Evolutionary conservation across 1,140 invertebrate species (phyloP).

Genomic region (Eubasilissa regina): DNA sequence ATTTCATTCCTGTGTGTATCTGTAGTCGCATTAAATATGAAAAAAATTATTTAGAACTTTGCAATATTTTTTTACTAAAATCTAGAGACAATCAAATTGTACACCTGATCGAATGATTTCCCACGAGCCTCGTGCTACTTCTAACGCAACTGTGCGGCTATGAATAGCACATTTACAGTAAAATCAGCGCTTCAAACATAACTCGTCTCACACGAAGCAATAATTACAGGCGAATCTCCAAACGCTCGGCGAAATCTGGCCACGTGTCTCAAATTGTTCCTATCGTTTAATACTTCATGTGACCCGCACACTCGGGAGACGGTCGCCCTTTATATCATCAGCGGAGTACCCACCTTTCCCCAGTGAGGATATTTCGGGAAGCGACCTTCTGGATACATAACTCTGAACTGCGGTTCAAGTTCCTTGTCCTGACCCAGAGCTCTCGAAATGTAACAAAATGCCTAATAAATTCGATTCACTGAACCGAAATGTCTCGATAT

Average conservation of each 20-base stretch:
- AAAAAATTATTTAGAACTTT: too few relatives aligned
- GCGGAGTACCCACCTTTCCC: constrained; percentile 2
- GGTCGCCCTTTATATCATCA: constrained; percentile 12
- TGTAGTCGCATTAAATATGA: too few relatives aligned
- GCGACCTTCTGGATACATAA: constrained; percentile 25
- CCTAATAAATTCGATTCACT: too few relatives aligned
- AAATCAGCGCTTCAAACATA: constrained; percentile 7
- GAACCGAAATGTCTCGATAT: too few relatives aligned
- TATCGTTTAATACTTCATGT: constrained; percentile 9
- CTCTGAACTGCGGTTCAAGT: constrained; percentile 7
- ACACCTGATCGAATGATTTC: too few relatives aligned
- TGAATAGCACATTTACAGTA: neutral
- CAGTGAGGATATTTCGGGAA: constrained; percentile 9
- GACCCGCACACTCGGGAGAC: constrained; percentile 3
- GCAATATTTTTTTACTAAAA: too few relatives aligned
- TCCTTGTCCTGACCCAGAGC: constrained; percentile 1
- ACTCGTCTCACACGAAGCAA: constrained; percentile 1
- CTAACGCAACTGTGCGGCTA: neutral
- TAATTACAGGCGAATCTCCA: neutral
- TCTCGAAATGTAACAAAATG: neutral
- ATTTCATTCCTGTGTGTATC: too few relatives aligned
- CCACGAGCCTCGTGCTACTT: too few relatives aligned
- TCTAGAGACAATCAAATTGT: too few relatives aligned
- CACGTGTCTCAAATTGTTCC: constrained; percentile 33
- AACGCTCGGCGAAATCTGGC: constrained; percentile 13